Percentiles rank a stretch among this genome's conserved stretches.
These are phyloP conservation scores for Coenonympha glycerion DNA, from an alignment of 2,888 invertebrate species.

Conservation along the genomic window DNA sequence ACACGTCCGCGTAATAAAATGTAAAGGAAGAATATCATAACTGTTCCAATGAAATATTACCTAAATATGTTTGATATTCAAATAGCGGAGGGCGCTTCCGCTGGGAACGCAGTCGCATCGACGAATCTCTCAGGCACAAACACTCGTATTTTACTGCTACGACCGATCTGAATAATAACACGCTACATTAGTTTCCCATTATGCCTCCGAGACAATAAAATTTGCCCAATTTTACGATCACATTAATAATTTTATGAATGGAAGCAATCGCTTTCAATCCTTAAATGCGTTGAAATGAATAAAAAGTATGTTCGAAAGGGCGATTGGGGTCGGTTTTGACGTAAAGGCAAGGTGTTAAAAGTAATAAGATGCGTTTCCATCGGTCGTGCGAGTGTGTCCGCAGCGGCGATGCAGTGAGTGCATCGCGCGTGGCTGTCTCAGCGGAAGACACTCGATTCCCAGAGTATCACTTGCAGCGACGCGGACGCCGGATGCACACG, in stretches of 20 bases:
- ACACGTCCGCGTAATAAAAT: conserved; percentile 53
- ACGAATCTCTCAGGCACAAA: conserved; percentile 51
- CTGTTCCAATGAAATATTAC: conserved; percentile 69
- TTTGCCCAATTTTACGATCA: conserved; percentile 76
- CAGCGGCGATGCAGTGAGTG: conserved; percentile 36
- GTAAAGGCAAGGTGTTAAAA: conserved; percentile 55
- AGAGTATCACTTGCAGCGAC: conserved; percentile 68
- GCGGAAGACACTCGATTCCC: conserved; percentile 68
- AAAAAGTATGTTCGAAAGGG: conserved; percentile 53
- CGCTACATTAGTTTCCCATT: conserved; percentile 77
- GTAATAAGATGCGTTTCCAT: conserved; percentile 37
- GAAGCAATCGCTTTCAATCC: conserved; percentile 69
- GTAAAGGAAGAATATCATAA: conserved; percentile 72
- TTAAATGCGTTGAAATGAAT: conserved; percentile 64
- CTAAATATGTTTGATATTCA: conserved; percentile 72
- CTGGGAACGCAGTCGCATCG: conserved; percentile 52
- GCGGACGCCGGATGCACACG: conserved; percentile 65
- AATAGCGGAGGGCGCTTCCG: conserved; percentile 68
- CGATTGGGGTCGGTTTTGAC: conserved; percentile 57
- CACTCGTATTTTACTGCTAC: conserved; percentile 73
- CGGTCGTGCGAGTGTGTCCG: conserved; percentile 36
- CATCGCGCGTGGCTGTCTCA: conserved; percentile 42
- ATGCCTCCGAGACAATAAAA: conserved; percentile 76
- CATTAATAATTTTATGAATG: conserved; percentile 77
- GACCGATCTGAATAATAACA: conserved; percentile 75